A percentile compares a stretch with the other conserved stretches of the same genome.
These are phyloP conservation scores for Pseudomugil gertrudae DNA, from an alignment of 2,797 vertebrate species.

Conservation along the genomic window DNA sequence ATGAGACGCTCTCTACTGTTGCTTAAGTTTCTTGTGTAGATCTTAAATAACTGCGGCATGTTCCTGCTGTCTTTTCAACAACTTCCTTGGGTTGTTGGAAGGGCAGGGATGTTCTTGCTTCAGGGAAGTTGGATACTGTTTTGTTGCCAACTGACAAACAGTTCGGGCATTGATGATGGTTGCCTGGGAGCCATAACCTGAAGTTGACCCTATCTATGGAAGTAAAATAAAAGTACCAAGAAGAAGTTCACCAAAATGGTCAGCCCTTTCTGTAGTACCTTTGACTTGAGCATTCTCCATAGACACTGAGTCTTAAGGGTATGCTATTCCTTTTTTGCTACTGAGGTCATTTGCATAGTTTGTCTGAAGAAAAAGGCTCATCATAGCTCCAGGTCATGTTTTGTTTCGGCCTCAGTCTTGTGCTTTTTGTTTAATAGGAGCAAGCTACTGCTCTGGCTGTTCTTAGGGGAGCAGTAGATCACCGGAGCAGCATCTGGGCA, in stretches of 20 bases:
- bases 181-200: constrained; percentile 62
- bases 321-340: constrained; percentile 37
- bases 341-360: constrained; percentile 45
- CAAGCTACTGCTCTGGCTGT: constrained; percentile 48
- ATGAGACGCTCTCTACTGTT: not conserved
- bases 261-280: constrained; percentile 32
- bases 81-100: constrained; percentile 22
- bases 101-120: constrained; percentile 28
- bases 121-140: constrained; percentile 28
- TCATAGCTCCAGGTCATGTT: constrained; percentile 39
- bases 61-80: constrained; percentile 2
- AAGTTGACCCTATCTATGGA: constrained; percentile 56
- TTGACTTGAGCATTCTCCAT: constrained; percentile 51
- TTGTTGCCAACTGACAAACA: constrained; percentile 54
- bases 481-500: constrained; percentile 41
- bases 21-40: constrained; percentile 8
- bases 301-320: constrained; percentile 43
- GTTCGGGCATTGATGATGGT: constrained; percentile 51
- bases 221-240: constrained; percentile 17
- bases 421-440: constrained; percentile 46
- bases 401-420: constrained; percentile 48
- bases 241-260: constrained; percentile 12
- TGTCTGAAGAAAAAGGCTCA: constrained; percentile 34
- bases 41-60: not conserved
- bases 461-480: constrained; percentile 54